Evolutionary conservation across 2,888 invertebrate genomes (phyloP).

Genomic region (Stenichneumon culpator): DNA sequence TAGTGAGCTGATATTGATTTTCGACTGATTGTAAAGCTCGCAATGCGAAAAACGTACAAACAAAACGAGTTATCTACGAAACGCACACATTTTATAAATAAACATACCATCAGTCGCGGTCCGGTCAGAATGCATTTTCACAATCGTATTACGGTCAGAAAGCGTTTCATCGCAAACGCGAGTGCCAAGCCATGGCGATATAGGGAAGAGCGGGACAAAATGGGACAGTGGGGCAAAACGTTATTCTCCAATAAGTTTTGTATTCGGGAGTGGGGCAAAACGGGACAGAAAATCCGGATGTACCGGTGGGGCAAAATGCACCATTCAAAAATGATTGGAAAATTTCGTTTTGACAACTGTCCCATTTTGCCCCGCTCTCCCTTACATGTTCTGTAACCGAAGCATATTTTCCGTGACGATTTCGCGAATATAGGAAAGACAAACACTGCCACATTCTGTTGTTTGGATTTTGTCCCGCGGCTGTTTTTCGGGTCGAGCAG

Average conservation of each 20-base stretch:
- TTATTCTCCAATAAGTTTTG: no score
- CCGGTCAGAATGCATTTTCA: no score
- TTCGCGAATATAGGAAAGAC: neutral
- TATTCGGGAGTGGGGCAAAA: no score
- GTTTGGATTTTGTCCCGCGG: neutral
- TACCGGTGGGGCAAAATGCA: neutral
- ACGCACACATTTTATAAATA: neutral
- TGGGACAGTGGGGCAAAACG: neutral
- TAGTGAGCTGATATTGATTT: neutral
- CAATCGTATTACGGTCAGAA: no score
- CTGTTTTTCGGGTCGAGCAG: conserved; percentile 32
- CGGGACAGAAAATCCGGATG: no score
- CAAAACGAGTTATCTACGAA: neutral
- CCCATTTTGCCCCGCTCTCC: no score
- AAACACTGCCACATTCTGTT: neutral
- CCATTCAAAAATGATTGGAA: no score
- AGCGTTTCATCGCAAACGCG: no score
- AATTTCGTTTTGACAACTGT: no score
- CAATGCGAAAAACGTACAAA: neutral
- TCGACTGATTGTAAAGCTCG: neutral
- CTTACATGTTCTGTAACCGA: neutral
- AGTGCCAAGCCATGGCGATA: no score
- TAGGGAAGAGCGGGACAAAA: no score
- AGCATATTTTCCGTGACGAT: neutral
- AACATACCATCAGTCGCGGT: neutral